Base-by-base conservation (phyloP, 2,113 vertebrate species). In the Osmerus eperlanus region DNA sequence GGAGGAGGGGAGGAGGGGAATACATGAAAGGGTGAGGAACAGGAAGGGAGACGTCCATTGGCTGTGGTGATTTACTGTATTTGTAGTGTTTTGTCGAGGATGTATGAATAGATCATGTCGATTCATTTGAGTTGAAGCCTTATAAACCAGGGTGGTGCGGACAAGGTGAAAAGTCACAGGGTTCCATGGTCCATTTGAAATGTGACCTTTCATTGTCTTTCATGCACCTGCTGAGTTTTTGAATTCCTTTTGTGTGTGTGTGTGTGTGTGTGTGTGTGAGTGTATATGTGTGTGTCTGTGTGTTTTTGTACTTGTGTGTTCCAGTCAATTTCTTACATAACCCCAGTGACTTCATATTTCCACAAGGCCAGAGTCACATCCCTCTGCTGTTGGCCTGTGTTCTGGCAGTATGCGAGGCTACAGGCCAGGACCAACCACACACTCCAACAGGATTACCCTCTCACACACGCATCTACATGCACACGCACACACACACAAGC, bases 301-400 rank as follows among this genome's bases (percentile, higher is more conserved):
- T 36, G 8, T 64, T 60, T 3, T 76, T 72, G 78, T 60, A 78
- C 73, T 70, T 77, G 53, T 67, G 65, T 65, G 66, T 84, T 84
- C 69, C n/a, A 21, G 21, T 72, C 70, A 25, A 70, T 67, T 63
- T 65, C 71, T 87, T 87, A 78, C 78, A 77, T 86, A 89, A 86
- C 71, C 41, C 52, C 51, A 15, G n/a, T 72, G 67, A 80, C 70
- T 76, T 80, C 19, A 77, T 78, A 69, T 80, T 80, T 78, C 71
- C 64, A 78, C 67, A 32, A 3, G 58, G 66, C 51, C 59, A 21
- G 25, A 56, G 29, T 75, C 55, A 63, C 55, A 63, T 52, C 59
- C 66, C 70, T 65, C 63, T 47, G 29, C 41, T 13, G 53, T 61
- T 21, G 8, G 19, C 23, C 60, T 28, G 60, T 28, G 60, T 14